A percentile compares a stretch with the other conserved stretches of the same genome.
phyloP scores from a whole-genome alignment of 1,140 invertebrate species.

The Drosophila orena region DNA sequence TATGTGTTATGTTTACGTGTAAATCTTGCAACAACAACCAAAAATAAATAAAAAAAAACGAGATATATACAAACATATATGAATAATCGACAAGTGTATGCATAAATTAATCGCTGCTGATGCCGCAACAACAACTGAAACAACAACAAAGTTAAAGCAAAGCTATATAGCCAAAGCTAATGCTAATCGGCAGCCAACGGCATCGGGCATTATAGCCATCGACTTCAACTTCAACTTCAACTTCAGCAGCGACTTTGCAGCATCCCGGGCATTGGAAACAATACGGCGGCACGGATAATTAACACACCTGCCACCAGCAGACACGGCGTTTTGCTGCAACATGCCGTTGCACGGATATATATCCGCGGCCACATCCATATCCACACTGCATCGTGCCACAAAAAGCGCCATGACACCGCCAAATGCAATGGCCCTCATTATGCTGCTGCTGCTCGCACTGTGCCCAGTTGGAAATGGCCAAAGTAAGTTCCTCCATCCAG shows the following conservation, averaged over 20 bases:
- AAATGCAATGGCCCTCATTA: constrained; percentile 38
- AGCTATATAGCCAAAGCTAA: neutral
- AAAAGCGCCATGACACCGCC: constrained; percentile 55
- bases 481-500: constrained; percentile 53
- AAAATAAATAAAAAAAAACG: too few species aligned
- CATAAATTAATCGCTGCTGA: constrained; percentile 47
- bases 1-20: constrained; percentile 7
- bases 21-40: neutral
- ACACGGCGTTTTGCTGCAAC: constrained; percentile 50
- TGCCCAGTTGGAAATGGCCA: constrained; percentile 69
- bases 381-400: neutral
- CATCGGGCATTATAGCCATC: constrained; percentile 12
- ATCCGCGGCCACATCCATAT: neutral
- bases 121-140: constrained; percentile 19
- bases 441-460: constrained; percentile 60
- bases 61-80: constrained; percentile 13
- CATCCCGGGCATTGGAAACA: constrained; percentile 6
- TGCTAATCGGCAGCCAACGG: constrained; percentile 46
- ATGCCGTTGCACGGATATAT: constrained; percentile 24
- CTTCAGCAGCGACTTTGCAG: constrained; percentile 12
- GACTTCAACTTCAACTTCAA: constrained; percentile 6
- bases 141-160: neutral
- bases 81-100: constrained; percentile 29
- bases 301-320: constrained; percentile 30
- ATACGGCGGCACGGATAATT: neutral